Percentiles rank a stretch among this genome's conserved stretches.
Evolutionary conservation across 2,888 invertebrate genomes (phyloP).

Genomic region (Eledona agricola): DNA sequence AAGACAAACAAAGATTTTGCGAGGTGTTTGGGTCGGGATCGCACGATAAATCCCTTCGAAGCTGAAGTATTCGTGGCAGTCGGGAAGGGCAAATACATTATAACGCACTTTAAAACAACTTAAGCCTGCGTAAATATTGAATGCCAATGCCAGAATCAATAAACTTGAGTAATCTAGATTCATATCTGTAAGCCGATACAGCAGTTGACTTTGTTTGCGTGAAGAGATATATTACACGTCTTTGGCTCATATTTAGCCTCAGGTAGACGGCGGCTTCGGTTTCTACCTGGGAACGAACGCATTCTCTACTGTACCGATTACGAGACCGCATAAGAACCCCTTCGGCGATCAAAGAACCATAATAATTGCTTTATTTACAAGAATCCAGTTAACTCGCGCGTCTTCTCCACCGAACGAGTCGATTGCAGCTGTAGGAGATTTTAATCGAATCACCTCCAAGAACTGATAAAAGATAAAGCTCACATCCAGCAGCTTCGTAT

Average conservation of each 20-base stretch:
- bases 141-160: constrained; percentile 56
- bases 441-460: no score
- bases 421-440: no score
- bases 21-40: constrained; percentile 19
- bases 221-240: constrained; percentile 50
- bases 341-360: constrained; percentile 31
- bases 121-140: constrained; percentile 55
- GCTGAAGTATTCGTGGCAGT: constrained; percentile 21
- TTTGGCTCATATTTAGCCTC: constrained; percentile 39
- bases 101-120: constrained; percentile 54
- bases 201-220: constrained; percentile 49
- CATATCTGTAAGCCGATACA: constrained; percentile 53
- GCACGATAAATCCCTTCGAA: constrained; percentile 11
- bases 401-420: no score
- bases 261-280: constrained; percentile 32
- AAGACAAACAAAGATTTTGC: constrained; percentile 33
- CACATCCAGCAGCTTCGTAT: no score
- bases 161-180: constrained; percentile 54
- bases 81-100: constrained; percentile 53
- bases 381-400: not conserved
- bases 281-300: constrained; percentile 29
- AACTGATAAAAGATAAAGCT: no score
- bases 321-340: constrained; percentile 32
- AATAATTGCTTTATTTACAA: no score
- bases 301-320: constrained; percentile 22